phyloP scores from a whole-genome alignment of 2,888 invertebrate genomes.

The Torymus aiolomorphi region DNA sequence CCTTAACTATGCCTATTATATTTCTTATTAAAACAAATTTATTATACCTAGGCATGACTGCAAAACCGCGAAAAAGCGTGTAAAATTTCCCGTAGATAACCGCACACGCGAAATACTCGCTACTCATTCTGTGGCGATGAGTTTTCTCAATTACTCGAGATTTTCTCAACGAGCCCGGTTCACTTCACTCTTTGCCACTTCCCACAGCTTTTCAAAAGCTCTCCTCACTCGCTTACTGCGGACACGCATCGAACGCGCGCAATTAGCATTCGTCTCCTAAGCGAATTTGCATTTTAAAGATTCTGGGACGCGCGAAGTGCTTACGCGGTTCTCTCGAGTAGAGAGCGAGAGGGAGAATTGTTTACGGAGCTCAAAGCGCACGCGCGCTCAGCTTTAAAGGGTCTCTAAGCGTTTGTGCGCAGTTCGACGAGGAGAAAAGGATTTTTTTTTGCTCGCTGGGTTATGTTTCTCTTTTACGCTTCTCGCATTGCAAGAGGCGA shows the following conservation, averaged over 20 bases:
- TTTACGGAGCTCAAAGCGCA: slow-evolving; percentile 42
- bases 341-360: slow-evolving; percentile 24
- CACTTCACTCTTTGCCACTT: background rate
- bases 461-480: slow-evolving; percentile 11
- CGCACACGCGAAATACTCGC: background rate
- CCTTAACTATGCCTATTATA: no score
- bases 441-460: slow-evolving; percentile 8
- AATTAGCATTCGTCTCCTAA: slow-evolving; percentile 45
- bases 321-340: background rate
- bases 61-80: no score
- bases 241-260: background rate
- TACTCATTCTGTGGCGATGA: background rate
- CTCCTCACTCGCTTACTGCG: background rate
- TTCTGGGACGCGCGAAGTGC: background rate
- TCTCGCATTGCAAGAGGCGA: slow-evolving; percentile 22
- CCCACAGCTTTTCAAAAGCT: no score
- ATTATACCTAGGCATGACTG: no score
- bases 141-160: slow-evolving; percentile 40
- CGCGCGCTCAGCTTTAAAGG: slow-evolving; percentile 6
- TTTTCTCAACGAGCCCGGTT: background rate
- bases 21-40: no score
- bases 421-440: background rate
- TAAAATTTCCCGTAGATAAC: no score
- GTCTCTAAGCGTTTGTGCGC: slow-evolving; percentile 22
- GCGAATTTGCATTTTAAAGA: slow-evolving; percentile 46